phyloP scores from a whole-genome alignment of 2,113 vertebrate species.

The Ranitomeya imitator region DNA sequence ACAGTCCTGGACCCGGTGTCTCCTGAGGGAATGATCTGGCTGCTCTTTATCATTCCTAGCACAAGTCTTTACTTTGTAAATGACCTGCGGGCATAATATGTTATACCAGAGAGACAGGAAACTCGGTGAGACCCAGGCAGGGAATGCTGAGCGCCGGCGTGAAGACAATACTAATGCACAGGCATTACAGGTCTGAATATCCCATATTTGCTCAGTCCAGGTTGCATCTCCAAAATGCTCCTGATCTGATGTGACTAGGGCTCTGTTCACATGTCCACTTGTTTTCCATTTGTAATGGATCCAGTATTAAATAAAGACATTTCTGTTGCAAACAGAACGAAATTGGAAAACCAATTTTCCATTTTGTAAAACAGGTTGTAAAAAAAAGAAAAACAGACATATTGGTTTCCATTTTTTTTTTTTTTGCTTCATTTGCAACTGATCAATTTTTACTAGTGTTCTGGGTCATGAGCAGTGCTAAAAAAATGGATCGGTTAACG shows the following conservation, averaged over 20 bases:
- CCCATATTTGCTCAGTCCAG: background rate
- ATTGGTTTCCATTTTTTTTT: too few relatives aligned
- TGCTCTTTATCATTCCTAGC: conserved; percentile 12
- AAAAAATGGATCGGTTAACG: too few relatives aligned
- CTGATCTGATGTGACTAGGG: background rate
- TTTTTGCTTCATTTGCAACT: too few relatives aligned
- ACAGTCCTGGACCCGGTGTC: conserved; percentile 5
- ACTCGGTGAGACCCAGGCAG: background rate
- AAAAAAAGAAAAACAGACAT: too few relatives aligned
- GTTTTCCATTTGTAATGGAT: too few relatives aligned
- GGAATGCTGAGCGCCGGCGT: background rate
- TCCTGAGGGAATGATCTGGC: background rate
- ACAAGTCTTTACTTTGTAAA: conserved; percentile 34
- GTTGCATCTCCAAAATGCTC: background rate
- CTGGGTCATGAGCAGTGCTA: too few relatives aligned
- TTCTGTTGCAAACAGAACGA: too few relatives aligned
- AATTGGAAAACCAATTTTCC: too few relatives aligned
- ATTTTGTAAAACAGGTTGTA: too few relatives aligned
- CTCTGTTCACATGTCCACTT: too few relatives aligned
- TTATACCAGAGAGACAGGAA: conserved; percentile 9
- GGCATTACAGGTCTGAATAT: background rate
- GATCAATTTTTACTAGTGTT: too few relatives aligned
- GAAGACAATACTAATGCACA: conserved; percentile 9
- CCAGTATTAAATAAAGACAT: too few relatives aligned
- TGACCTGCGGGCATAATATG: conserved; percentile 16